phyloP scores from a whole-genome alignment of 2,797 vertebrate genomes.

The Megaceryle alcyon region DNA sequence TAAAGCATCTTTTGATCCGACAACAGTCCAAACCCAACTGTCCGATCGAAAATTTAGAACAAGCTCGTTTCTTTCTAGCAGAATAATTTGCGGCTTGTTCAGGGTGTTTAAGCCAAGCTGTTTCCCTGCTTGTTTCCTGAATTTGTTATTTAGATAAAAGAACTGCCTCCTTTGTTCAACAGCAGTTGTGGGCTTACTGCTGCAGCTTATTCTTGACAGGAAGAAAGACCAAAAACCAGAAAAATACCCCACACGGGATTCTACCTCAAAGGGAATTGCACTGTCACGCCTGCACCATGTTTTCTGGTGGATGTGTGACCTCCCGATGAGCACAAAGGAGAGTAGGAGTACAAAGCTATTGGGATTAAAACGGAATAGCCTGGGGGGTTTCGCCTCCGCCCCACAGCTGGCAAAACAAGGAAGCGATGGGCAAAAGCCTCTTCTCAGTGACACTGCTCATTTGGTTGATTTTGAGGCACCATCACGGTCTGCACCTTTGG shows the following conservation, averaged over 20 bases:
- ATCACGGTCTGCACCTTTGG: fast-evolving
- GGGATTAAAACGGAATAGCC: fast-evolving
- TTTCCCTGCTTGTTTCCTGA: neutral
- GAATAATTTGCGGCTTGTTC: neutral
- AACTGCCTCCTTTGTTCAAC: neutral
- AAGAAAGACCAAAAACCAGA: neutral
- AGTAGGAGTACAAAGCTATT: neutral
- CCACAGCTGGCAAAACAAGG: neutral
- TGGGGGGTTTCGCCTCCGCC: neutral
- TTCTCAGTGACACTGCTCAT: fast-evolving
- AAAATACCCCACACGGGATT: neutral
- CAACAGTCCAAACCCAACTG: neutral
- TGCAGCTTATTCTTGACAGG: neutral
- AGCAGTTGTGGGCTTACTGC: neutral
- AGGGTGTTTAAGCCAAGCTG: neutral
- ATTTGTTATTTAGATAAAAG: neutral
- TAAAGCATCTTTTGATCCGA: neutral
- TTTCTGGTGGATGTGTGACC: neutral
- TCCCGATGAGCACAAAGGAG: fast-evolving
- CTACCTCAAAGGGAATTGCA: neutral
- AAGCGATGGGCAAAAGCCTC: neutral
- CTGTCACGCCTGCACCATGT: fast-evolving
- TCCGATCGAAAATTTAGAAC: neutral
- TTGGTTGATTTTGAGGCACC: neutral
- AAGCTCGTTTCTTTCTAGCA: neutral